phyloP scores from a whole-genome alignment of 2,113 vertebrate genomes.

The Trogon melanurus region DNA sequence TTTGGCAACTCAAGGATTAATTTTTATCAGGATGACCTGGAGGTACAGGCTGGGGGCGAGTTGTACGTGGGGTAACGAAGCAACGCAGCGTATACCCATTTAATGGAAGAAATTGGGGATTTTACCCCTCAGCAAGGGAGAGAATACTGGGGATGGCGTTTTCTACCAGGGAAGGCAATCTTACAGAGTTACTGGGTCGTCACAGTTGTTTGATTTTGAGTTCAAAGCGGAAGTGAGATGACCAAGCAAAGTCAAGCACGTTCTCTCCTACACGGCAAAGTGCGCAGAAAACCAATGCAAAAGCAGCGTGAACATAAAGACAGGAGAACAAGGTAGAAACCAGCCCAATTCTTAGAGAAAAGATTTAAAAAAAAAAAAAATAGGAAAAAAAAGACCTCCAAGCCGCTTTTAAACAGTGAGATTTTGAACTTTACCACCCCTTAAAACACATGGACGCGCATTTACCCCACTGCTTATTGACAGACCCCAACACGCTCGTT shows the following conservation, averaged over 20 bases:
- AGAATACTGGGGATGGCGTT: neutral
- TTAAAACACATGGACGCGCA: fast-evolving
- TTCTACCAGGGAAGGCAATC: neutral
- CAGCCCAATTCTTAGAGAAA: neutral
- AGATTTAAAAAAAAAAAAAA: neutral
- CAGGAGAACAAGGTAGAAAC: neutral
- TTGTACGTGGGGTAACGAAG: neutral
- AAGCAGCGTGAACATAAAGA: neutral
- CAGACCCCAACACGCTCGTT: neutral
- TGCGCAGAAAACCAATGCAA: neutral
- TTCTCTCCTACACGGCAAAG: neutral
- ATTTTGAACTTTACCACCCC: neutral
- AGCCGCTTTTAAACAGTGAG: neutral
- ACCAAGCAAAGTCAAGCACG: neutral
- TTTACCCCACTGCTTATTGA: neutral
- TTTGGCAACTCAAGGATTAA: neutral
- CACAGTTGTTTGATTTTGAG: neutral
- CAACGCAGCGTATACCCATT: neutral
- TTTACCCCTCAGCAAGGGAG: neutral
- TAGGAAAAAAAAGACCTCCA: neutral
- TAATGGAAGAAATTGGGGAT: neutral
- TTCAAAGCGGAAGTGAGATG: neutral
- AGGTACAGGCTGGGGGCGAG: neutral
- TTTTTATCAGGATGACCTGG: neutral
- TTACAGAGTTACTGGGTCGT: neutral